These are phyloP conservation scores for Lithobates pipiens DNA, from an alignment of 2,797 vertebrate genomes.

Conservation along the genomic window DNA sequence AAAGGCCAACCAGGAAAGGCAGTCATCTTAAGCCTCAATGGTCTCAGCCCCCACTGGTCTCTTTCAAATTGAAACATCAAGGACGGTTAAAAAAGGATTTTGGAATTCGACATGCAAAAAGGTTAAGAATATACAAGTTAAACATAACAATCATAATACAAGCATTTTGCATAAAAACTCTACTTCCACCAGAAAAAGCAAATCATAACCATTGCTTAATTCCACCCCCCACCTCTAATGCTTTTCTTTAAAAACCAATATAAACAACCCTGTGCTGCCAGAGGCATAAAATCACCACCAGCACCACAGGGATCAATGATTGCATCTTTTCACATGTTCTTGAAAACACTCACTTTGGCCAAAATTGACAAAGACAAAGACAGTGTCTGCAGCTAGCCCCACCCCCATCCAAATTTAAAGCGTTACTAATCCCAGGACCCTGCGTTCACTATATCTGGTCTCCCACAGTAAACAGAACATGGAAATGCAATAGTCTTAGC, in stretches of 20 bases:
- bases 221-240: neutral
- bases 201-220: neutral
- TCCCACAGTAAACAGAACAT: no score
- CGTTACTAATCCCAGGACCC: no score
- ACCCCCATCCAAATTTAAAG: neutral
- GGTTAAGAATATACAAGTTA: slow-evolving; percentile 80
- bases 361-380: no score
- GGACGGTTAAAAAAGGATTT: slow-evolving; percentile 96
- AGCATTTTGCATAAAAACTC: neutral
- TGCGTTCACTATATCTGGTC: no score
- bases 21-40: slow-evolving; percentile 99
- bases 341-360: neutral
- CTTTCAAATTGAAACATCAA: slow-evolving; percentile 99
- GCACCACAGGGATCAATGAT: neutral
- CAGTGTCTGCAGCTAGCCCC: neutral
- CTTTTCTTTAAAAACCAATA: neutral
- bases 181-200: neutral
- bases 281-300: neutral
- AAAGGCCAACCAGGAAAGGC: slow-evolving; percentile 99
- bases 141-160: slow-evolving; percentile 69
- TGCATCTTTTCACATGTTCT: neutral
- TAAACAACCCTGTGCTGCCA: slow-evolving; percentile 8
- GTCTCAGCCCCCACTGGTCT: slow-evolving; percentile 99
- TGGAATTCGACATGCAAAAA: slow-evolving; percentile 92
- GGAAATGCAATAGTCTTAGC: no score